Evolutionary conservation across 2,797 vertebrate species (phyloP).

Genomic region (Pteropus rufus): DNA sequence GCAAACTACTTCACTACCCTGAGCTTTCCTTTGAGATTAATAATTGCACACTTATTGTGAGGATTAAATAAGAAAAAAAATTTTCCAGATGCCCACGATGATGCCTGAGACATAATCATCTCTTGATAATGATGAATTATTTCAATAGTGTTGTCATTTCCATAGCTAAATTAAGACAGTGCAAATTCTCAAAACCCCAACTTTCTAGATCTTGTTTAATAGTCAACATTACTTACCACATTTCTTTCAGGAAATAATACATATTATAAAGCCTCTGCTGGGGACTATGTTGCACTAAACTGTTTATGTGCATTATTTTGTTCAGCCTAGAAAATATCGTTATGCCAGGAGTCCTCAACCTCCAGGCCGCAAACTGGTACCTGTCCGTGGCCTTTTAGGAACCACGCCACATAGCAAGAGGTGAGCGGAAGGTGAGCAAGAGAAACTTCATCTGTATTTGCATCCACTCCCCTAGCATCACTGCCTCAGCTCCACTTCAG

Average conservation of each 20-base stretch:
- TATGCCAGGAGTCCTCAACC: not conserved
- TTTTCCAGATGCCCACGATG: not conserved
- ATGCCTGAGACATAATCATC: not conserved
- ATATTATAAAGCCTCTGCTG: not conserved
- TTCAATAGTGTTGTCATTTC: not conserved
- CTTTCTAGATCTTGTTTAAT: not conserved
- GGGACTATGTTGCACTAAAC: not conserved
- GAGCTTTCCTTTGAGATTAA: not conserved
- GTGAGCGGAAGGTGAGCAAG: no score
- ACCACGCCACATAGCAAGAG: no score
- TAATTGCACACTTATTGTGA: not conserved
- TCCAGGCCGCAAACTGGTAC: no score
- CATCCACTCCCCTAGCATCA: no score
- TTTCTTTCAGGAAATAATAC: not conserved
- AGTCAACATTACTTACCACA: not conserved
- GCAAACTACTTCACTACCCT: not conserved
- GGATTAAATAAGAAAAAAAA: not conserved
- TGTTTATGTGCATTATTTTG: not conserved
- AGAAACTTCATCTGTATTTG: no score
- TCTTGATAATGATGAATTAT: not conserved
- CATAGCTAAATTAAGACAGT: not conserved
- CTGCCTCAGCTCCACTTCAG: no score
- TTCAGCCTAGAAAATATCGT: not conserved
- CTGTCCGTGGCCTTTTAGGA: no score
- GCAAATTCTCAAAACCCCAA: not conserved